phyloP scores from a whole-genome alignment of 2,888 invertebrate species.

The Crocallis elinguaria region DNA sequence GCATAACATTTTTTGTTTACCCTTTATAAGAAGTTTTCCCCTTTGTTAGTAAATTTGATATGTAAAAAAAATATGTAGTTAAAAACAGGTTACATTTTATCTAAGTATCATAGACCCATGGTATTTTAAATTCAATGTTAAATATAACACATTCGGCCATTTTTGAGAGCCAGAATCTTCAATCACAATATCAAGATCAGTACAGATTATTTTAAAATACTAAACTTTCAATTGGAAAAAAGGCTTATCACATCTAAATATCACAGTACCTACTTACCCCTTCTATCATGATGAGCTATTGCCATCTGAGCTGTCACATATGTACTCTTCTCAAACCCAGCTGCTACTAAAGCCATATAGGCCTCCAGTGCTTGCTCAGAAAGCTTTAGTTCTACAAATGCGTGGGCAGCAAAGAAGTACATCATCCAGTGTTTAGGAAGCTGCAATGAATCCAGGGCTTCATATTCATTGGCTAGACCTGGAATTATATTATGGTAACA shows the following conservation, averaged over 20 bases:
- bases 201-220: too few species aligned
- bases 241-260: slow-evolving; percentile 92
- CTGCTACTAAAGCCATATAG: slow-evolving; percentile 89
- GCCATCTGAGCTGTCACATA: slow-evolving; percentile 97
- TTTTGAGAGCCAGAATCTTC: too few species aligned
- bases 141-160: too few species aligned
- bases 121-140: too few species aligned
- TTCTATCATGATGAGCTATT: slow-evolving; percentile 95
- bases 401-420: slow-evolving; percentile 95
- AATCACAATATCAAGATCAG: too few species aligned
- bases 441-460: slow-evolving; percentile 87
- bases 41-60: too few species aligned
- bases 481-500: neutral
- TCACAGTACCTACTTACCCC: slow-evolving; percentile 84
- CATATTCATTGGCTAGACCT: slow-evolving; percentile 92
- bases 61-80: too few species aligned
- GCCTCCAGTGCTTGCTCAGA: slow-evolving; percentile 95
- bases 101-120: too few species aligned
- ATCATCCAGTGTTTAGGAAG: slow-evolving; percentile 97
- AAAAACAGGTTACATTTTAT: too few species aligned
- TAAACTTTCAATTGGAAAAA: too few species aligned
- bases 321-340: slow-evolving; percentile 94
- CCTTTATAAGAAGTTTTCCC: too few species aligned
- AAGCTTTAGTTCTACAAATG: slow-evolving; percentile 94
- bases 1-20: too few species aligned